Conservation (phyloP, 2,888 invertebrate genomes). For the Cyrtodaria siliqua region DNA sequence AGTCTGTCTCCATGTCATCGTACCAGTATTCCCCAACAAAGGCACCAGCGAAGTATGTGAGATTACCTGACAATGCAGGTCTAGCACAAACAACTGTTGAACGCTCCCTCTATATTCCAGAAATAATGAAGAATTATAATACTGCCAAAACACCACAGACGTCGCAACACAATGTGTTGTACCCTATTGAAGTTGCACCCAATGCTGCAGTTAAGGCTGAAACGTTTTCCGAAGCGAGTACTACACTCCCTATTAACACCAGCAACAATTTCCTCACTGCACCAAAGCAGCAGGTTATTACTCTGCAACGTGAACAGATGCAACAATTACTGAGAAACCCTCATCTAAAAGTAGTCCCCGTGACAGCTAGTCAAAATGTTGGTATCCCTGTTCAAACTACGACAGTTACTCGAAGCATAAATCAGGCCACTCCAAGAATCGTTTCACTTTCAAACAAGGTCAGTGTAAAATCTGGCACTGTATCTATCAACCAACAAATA, state of each 20-base stretch:
- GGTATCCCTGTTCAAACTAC: background rate
- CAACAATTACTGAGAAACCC: constrained; percentile 18
- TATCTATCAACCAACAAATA: background rate
- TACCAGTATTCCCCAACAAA: background rate
- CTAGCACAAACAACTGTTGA: too few relatives aligned
- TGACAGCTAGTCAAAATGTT: background rate
- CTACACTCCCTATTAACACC: too few relatives aligned
- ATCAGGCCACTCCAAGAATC: background rate
- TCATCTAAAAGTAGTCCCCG: constrained; percentile 11
- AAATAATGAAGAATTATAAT: too few relatives aligned
- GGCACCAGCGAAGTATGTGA: background rate
- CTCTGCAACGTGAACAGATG: constrained; percentile 11
- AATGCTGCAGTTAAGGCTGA: too few relatives aligned
- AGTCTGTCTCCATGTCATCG: constrained; percentile 4
- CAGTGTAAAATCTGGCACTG: background rate
- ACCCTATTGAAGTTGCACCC: too few relatives aligned
- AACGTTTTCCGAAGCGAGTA: too few relatives aligned
- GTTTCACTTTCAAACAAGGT: background rate
- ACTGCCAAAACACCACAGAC: too few relatives aligned
- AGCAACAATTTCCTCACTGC: constrained; percentile 5
- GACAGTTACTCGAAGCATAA: background rate
- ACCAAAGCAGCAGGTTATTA: constrained; percentile 2
- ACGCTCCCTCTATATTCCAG: too few relatives aligned
- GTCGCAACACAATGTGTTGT: too few relatives aligned
- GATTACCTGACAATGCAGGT: background rate